Evolutionary conservation across 2,797 vertebrate species (phyloP), one percentile per base, ranked within the genome.

Genomic region (Helarctos malayanus): DNA sequence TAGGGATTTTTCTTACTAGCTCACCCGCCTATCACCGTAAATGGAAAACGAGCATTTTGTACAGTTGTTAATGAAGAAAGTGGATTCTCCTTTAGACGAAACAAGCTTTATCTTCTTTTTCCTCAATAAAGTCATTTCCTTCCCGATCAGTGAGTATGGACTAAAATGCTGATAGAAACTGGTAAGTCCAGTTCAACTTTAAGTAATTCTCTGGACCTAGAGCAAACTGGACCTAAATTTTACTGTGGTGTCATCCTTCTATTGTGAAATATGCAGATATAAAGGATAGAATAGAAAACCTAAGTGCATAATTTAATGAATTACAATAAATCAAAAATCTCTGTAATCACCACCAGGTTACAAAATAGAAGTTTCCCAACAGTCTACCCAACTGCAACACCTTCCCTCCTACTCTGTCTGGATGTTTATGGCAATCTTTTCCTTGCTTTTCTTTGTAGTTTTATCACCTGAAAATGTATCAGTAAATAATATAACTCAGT

Each of bases 11-110:
- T 91, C 47, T 65, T 8, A 41, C 25, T 73, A 47, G 11, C 25
- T 90, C n/a, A n/a, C 19, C 11, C 86, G 3, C 16, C 21, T 90
- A 47, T 83, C 25, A 19, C 10, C 25, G 54, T 65, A 86, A 95
- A 81, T 54, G 45, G 52, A 95, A 96, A 95, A 75, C 1, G 10
- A 45, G 10, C 69, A n/a, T 86, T 93, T 82, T 83, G 41, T 69
- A 29, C 12, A 79, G 63, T 23, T 89, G 7, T 11, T 68, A 78
- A 88, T 86, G 35, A 91, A 69, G 41, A 65, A 87, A 25, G 1
- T 52, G 49, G 47, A 84, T 16, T 49, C 38, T 89, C 73, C 32
- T 75, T 84, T 52, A 94, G n/a, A 32, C 45, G 94, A 84, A 81
- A 59, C n/a, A 87, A 96, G 80, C 27, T 81, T 94, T 25, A 47